phyloP scores from a whole-genome alignment of 2,888 invertebrate genomes.

The Erebia aethiops region DNA sequence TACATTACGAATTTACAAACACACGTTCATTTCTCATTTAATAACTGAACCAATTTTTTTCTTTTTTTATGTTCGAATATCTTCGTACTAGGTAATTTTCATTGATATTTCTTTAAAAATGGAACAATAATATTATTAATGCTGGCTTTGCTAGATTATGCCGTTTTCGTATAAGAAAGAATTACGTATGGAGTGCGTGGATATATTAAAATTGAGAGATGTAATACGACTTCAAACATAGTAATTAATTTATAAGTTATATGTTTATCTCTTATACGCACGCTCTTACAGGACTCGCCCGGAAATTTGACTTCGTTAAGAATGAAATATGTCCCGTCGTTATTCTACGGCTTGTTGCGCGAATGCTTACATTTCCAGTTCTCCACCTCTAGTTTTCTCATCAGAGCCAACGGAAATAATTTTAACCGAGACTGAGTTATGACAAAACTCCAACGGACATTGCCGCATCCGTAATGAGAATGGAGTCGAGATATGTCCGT shows the following conservation, averaged over 20 bases:
- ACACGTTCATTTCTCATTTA: too few species aligned
- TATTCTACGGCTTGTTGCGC: slow-evolving; percentile 80
- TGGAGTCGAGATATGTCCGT: slow-evolving; percentile 78
- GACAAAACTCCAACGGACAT: slow-evolving; percentile 82
- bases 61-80: too few species aligned
- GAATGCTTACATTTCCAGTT: slow-evolving; percentile 79
- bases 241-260: slow-evolving; percentile 50
- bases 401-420: slow-evolving; percentile 82
- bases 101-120: too few species aligned
- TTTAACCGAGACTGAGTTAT: slow-evolving; percentile 82
- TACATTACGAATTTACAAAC: too few species aligned
- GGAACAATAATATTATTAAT: too few species aligned
- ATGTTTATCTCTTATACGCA: slow-evolving; percentile 80
- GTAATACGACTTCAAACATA: neutral
- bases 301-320: slow-evolving; percentile 83
- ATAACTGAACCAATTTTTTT: too few species aligned
- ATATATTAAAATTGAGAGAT: too few species aligned
- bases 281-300: slow-evolving; percentile 75
- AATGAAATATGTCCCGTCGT: slow-evolving; percentile 81
- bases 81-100: too few species aligned
- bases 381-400: slow-evolving; percentile 82
- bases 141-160: too few species aligned
- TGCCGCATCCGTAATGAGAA: slow-evolving; percentile 82
- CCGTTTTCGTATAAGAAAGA: too few species aligned
- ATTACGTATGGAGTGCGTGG: neutral